Evolutionary conservation across 2,888 invertebrate genomes (phyloP).

Genomic region (Hipparchia semele): DNA sequence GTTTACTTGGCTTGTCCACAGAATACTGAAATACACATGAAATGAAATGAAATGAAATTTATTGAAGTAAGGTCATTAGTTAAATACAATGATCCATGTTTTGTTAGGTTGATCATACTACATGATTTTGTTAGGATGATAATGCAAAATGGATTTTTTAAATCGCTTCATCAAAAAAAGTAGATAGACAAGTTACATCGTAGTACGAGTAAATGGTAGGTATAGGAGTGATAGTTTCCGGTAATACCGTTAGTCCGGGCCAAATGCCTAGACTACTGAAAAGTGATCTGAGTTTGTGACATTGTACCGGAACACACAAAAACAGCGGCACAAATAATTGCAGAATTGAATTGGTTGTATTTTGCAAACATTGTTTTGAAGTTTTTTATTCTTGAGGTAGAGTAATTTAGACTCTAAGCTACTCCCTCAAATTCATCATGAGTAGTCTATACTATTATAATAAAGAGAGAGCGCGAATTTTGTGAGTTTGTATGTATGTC

Average conservation of each 20-base stretch:
- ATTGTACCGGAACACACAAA: neutral
- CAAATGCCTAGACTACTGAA: neutral
- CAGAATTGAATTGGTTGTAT: conserved; percentile 1
- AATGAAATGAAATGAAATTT: no score
- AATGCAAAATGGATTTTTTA: neutral
- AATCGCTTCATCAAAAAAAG: neutral
- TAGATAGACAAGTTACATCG: neutral
- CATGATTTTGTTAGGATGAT: neutral
- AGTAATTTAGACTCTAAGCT: no score
- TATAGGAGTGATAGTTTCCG: neutral
- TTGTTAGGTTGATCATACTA: no score
- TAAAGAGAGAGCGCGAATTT: no score
- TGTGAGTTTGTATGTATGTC: no score
- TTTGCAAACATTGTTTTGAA: neutral
- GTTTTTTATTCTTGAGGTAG: neutral
- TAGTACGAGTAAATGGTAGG: neutral
- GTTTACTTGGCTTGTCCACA: no score
- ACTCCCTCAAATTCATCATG: no score
- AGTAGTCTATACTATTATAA: no score
- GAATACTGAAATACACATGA: no score
- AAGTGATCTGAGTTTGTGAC: neutral
- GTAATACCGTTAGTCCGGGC: neutral
- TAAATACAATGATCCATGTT: no score
- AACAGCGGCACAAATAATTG: neutral
- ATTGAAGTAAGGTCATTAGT: no score